Base-by-base conservation (phyloP, 2,797 vertebrate species). In the Pyrocephalus nanus region DNA sequence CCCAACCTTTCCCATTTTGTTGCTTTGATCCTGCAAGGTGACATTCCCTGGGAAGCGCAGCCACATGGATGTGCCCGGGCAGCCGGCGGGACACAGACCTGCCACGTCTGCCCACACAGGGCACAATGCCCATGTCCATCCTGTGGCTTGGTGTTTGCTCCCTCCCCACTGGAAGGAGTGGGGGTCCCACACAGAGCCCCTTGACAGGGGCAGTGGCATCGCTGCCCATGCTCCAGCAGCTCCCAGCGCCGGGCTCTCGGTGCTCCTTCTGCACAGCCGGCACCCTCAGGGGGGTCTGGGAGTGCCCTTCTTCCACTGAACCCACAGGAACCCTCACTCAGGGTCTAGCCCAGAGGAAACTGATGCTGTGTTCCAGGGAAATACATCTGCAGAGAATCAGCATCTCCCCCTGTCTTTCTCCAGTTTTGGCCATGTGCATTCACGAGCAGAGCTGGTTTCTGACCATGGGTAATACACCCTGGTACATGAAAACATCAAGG, bases 371-470 rank as follows among this genome's bases (percentile, higher is more conserved):
- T 3, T 36, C 47, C 60, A 38, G 60, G 42, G n/a, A 69, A 72
- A 26, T 11, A 2, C 0, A 0, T 26, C 54, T 26, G 1, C 61
- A 58, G 30, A 47, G 51, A 42, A 17, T 8, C 6, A 15, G 25
- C 3, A 5, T 14, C 40, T 3, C 22, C 4, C 4, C 5, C 27
- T 22, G 8, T 12, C 58, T 29, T 6, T 9, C 65, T 67, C 30
- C 0, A 1, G 2, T 7, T 42, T 2, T 8, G 65, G 51, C 21
- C 43, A 1, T 1, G 4, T 6, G 22, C 42, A 30, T 40, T 2
- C 6, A 48, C 2, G 2, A 30, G 50, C 42, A 0, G 3, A 50
- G 55, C 69, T n/a, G 43, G 4, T 27, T 14, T n/a, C 25, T 9
- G 42, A 20, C 38, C 6, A 0, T 3, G 53, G 36, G 25, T 8